Conservation (phyloP, 2,113 vertebrate genomes). For the Carettochelys insculpta region DNA sequence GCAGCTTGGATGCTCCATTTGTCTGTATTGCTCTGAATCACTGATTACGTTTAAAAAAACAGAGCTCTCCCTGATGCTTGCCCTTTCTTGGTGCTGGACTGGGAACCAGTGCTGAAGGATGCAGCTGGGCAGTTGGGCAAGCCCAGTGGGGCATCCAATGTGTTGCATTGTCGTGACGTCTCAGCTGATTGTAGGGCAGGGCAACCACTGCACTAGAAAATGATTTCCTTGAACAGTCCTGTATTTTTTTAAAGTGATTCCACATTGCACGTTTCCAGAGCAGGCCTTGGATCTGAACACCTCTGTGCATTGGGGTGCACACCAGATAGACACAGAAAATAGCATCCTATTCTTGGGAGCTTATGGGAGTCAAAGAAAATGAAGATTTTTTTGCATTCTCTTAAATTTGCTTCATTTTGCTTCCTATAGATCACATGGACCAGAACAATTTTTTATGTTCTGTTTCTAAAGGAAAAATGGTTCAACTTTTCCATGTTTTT, state of each 20-base stretch:
- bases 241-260: background rate
- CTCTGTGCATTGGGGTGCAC: background rate
- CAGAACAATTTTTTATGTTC: background rate
- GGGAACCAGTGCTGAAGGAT: fast-evolving
- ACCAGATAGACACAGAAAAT: background rate
- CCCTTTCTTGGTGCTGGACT: background rate
- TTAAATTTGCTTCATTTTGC: background rate
- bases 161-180: background rate
- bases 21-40: background rate
- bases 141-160: fast-evolving
- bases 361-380: background rate
- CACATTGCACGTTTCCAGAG: background rate
- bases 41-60: background rate
- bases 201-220: background rate
- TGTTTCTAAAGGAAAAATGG: background rate
- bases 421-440: background rate
- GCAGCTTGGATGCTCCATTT: background rate
- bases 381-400: background rate
- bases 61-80: background rate
- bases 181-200: background rate
- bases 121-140: fast-evolving
- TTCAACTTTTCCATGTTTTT: background rate
- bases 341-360: background rate
- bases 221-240: background rate
- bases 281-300: background rate